Evolutionary conservation across 2,113 vertebrate genomes (phyloP).

Genomic region (Felis chaus): DNA sequence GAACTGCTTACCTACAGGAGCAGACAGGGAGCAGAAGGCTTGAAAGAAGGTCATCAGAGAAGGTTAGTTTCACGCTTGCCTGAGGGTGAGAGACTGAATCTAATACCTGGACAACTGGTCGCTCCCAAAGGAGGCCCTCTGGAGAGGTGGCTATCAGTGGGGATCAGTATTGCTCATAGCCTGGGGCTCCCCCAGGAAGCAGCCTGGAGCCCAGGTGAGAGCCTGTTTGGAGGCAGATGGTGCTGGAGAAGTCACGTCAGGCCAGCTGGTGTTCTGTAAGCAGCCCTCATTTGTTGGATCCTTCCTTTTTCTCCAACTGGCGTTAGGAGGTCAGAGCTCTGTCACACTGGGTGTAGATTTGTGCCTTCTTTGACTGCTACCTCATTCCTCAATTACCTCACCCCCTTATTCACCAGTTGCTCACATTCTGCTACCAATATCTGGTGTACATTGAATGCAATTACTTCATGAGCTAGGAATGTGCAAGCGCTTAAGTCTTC

Average conservation of each 20-base stretch:
- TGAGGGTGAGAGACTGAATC: slow-evolving; percentile 77
- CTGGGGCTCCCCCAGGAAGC: slow-evolving; percentile 77
- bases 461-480: slow-evolving; percentile 72
- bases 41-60: slow-evolving; percentile 77
- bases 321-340: background rate
- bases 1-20: slow-evolving; percentile 48
- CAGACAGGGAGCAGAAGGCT: slow-evolving; percentile 80
- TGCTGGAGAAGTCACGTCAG: slow-evolving; percentile 77
- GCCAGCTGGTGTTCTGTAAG: slow-evolving; percentile 81
- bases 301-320: background rate
- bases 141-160: slow-evolving; percentile 75
- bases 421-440: slow-evolving; percentile 44
- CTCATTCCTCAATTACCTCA: slow-evolving; percentile 21
- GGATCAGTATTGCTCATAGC: slow-evolving; percentile 80
- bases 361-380: background rate
- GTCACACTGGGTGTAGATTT: background rate
- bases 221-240: slow-evolving; percentile 85
- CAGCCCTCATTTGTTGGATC: slow-evolving; percentile 75
- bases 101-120: slow-evolving; percentile 90
- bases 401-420: background rate
- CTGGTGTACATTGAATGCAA: slow-evolving; percentile 44
- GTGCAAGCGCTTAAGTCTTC: slow-evolving; percentile 39
- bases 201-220: slow-evolving; percentile 82
- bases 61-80: slow-evolving; percentile 78
- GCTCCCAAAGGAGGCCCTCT: slow-evolving; percentile 72